phyloP scores from a whole-genome alignment of 2,113 vertebrate genomes.

The Corvus moneduloides region DNA sequence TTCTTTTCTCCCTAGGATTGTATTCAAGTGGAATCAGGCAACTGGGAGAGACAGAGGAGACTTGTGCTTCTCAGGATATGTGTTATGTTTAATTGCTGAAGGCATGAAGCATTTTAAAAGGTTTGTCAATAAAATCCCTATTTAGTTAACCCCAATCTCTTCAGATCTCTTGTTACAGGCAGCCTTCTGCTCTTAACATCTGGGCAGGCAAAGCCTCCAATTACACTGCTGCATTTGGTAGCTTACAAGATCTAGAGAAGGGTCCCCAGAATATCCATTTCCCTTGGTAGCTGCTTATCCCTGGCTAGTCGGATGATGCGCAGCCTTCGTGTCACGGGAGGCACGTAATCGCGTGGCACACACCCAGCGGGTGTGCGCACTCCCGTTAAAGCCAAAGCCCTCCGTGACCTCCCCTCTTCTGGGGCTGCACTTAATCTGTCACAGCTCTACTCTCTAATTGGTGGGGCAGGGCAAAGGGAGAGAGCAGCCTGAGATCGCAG shows the following conservation, averaged over 20 bases:
- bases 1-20: background rate
- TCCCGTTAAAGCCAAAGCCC: background rate
- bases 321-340: background rate
- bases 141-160: constrained; percentile 56
- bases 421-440: background rate
- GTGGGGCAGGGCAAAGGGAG: background rate
- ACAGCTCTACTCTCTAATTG: background rate
- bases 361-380: rapidly evolving
- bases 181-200: constrained; percentile 60
- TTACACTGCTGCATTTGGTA: background rate
- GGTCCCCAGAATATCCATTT: background rate
- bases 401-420: background rate
- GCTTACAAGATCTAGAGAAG: constrained; percentile 32
- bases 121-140: constrained; percentile 49
- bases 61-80: background rate
- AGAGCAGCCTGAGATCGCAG: rapidly evolving
- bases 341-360: background rate
- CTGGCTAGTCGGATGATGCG: background rate
- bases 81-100: constrained; percentile 24
- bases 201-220: constrained; percentile 51
- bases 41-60: background rate
- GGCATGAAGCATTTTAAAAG: constrained; percentile 39
- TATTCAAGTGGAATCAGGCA: background rate
- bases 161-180: constrained; percentile 33
- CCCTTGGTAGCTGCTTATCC: constrained; percentile 14